phyloP scores from a whole-genome alignment of 2,888 invertebrate species.

The Xanthorhoe spadicearia region DNA sequence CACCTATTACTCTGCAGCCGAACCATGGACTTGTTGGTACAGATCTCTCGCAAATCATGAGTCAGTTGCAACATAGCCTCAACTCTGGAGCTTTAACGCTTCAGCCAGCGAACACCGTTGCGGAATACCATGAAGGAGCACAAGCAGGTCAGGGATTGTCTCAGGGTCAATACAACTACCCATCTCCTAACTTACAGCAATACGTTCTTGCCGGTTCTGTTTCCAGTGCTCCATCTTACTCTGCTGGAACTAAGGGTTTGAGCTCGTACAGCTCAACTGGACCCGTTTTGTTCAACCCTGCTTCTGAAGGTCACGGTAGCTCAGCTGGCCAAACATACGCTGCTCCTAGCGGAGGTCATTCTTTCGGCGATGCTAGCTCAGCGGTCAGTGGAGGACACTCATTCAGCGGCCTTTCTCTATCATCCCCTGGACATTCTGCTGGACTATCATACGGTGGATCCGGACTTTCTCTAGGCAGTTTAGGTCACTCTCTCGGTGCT shows the following conservation, averaged over 20 bases:
- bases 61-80: slow-evolving; percentile 70
- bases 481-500: slow-evolving; percentile 39
- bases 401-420: slow-evolving; percentile 51
- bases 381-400: slow-evolving; percentile 37
- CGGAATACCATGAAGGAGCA: slow-evolving; percentile 62
- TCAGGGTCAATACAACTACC: slow-evolving; percentile 65
- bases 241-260: slow-evolving; percentile 74
- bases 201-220: slow-evolving; percentile 63
- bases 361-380: slow-evolving; percentile 36
- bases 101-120: slow-evolving; percentile 62
- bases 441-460: slow-evolving; percentile 46
- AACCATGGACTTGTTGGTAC: slow-evolving; percentile 61
- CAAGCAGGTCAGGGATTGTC: slow-evolving; percentile 63
- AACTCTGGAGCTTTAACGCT: slow-evolving; percentile 68
- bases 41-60: slow-evolving; percentile 76
- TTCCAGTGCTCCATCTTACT: slow-evolving; percentile 67
- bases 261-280: slow-evolving; percentile 75
- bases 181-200: slow-evolving; percentile 64
- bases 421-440: slow-evolving; percentile 47
- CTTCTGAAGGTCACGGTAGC: slow-evolving; percentile 55
- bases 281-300: slow-evolving; percentile 73
- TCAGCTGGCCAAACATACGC: slow-evolving; percentile 57
- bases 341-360: slow-evolving; percentile 49
- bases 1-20: slow-evolving; percentile 71
- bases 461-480: slow-evolving; percentile 47